These are phyloP conservation scores for Pyxicephalus adspersus DNA, from an alignment of 2,113 vertebrate genomes.

Conservation along the genomic window DNA sequence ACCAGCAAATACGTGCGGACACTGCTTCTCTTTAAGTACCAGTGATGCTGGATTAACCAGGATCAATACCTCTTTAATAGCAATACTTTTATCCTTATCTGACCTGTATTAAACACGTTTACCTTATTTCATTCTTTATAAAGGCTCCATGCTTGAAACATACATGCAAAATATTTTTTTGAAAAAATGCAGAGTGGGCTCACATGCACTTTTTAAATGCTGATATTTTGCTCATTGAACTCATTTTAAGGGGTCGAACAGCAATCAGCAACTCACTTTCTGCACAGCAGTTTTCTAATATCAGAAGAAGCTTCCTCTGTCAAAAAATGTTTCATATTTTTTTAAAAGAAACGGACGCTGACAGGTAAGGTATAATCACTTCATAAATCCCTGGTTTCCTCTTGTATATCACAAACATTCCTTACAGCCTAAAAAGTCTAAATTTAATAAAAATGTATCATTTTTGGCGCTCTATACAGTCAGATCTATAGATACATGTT, in stretches of 20 bases:
- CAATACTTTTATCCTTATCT: not conserved
- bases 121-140: slow-evolving; percentile 17
- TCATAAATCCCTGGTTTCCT: too few relatives aligned
- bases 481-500: not conserved
- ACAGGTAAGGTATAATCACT: not conserved
- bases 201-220: slow-evolving; percentile 64
- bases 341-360: not conserved
- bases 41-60: too few relatives aligned
- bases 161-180: slow-evolving; percentile 66
- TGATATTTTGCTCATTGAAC: slow-evolving; percentile 47
- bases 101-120: slow-evolving; percentile 31
- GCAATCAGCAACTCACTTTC: not conserved
- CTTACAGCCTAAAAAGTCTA: too few relatives aligned
- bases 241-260: slow-evolving; percentile 35
- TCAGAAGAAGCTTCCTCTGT: too few relatives aligned
- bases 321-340: too few relatives aligned
- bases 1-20: too few relatives aligned
- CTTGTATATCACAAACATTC: too few relatives aligned
- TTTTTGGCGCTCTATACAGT: not conserved
- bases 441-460: not conserved
- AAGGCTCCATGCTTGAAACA: slow-evolving; percentile 56
- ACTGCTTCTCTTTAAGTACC: too few relatives aligned
- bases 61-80: too few relatives aligned
- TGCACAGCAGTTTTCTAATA: slow-evolving; percentile 4
- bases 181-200: slow-evolving; percentile 43